phyloP scores from a whole-genome alignment of 2,113 vertebrate genomes.

The Anas platyrhynchos region DNA sequence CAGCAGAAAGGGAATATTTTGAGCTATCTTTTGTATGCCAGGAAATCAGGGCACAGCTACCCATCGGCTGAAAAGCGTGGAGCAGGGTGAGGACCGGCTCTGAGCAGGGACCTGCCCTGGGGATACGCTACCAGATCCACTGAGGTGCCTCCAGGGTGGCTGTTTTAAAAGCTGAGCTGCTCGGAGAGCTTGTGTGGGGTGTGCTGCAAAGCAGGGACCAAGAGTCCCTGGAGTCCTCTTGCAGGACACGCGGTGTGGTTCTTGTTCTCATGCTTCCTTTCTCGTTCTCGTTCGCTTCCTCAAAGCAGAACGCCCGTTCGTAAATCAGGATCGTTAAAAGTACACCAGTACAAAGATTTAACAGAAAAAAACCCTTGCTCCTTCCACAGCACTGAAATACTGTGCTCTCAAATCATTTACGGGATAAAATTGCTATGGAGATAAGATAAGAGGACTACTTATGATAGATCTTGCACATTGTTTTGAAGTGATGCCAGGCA shows the following conservation, averaged over 20 bases:
- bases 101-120: background rate
- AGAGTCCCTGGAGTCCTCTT: rapidly evolving
- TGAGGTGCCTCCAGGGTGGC: background rate
- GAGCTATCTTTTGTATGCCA: constrained; percentile 43
- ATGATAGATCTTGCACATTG: constrained; percentile 61
- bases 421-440: constrained; percentile 68
- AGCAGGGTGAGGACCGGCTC: background rate
- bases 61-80: background rate
- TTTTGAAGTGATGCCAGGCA: constrained; percentile 69
- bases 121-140: background rate
- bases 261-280: too few relatives aligned
- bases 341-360: background rate
- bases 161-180: background rate
- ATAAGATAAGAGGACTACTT: constrained; percentile 75
- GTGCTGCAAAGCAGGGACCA: background rate
- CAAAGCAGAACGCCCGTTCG: background rate
- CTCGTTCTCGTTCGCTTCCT: background rate
- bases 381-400: constrained; percentile 29
- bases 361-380: constrained; percentile 3
- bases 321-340: background rate
- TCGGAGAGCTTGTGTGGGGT: background rate
- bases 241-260: background rate
- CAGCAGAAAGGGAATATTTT: constrained; percentile 26
- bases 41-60: background rate
- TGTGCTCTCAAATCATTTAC: constrained; percentile 46